Evolutionary conservation across 2,888 invertebrate genomes (phyloP).

Genomic region (Nomada ruficornis): DNA sequence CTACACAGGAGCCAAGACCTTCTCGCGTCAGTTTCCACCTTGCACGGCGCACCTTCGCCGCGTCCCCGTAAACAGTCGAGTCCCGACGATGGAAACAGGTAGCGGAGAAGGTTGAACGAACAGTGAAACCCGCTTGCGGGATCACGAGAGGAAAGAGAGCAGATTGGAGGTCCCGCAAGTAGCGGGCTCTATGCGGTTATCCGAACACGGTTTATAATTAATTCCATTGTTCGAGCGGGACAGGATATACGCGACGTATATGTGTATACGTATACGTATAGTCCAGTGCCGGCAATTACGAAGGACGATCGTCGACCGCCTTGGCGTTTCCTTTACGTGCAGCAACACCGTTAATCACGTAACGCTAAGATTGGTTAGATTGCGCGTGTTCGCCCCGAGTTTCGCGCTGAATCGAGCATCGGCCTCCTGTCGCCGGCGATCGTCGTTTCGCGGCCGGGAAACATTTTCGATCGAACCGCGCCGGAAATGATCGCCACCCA

Average conservation of each 20-base stretch:
- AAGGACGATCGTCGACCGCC: slow-evolving; percentile 65
- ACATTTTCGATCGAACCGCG: slow-evolving; percentile 44
- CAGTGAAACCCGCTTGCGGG: slow-evolving; percentile 16
- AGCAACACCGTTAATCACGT: slow-evolving; percentile 76
- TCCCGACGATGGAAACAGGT: slow-evolving; percentile 41
- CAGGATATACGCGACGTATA: slow-evolving; percentile 33
- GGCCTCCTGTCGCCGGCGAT: slow-evolving; percentile 2
- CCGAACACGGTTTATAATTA: slow-evolving; percentile 80
- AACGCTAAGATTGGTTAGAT: slow-evolving; percentile 28
- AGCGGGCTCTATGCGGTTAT: slow-evolving; percentile 77
- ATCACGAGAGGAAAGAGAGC: slow-evolving; percentile 5
- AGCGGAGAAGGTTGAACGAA: slow-evolving; percentile 12
- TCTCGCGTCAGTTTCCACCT: slow-evolving; percentile 60
- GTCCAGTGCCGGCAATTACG: slow-evolving; percentile 71
- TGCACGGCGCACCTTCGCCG: background rate
- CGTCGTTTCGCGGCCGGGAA: slow-evolving; percentile 43
- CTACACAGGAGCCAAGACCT: slow-evolving; percentile 45
- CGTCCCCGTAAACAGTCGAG: slow-evolving; percentile 21
- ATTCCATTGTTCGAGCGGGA: slow-evolving; percentile 79
- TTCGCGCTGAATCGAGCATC: slow-evolving; percentile 26
- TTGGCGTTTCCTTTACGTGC: slow-evolving; percentile 71
- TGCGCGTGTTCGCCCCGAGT: background rate
- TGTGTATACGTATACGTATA: slow-evolving; percentile 17
- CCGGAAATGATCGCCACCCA: slow-evolving; percentile 48
- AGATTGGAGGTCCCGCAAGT: slow-evolving; percentile 71